A percentile compares a stretch with the other conserved stretches of the same genome.
Conservation (phyloP, 2,797 vertebrate species). For the Tolypeutes matacus region DNA sequence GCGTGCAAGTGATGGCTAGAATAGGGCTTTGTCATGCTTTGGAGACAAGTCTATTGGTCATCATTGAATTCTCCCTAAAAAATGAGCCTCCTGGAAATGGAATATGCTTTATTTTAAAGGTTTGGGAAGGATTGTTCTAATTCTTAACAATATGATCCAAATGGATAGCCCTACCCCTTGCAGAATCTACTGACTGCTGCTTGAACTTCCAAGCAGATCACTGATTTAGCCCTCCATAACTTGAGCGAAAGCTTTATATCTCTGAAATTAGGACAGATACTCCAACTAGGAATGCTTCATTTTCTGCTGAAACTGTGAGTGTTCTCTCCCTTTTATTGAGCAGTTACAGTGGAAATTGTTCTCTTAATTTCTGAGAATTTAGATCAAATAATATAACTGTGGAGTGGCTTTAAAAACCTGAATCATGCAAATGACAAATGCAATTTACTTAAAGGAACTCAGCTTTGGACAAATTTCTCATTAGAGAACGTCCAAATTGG, state of each 20-base stretch:
- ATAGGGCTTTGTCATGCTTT: neutral
- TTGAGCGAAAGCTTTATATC: neutral
- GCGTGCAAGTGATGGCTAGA: neutral
- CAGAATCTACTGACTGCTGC: neutral
- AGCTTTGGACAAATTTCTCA: neutral
- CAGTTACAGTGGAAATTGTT: constrained; percentile 46
- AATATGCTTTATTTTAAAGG: neutral
- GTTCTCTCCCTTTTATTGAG: neutral
- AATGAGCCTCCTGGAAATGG: neutral
- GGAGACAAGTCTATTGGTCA: neutral
- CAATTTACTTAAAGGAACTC: constrained; percentile 15
- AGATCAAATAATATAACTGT: constrained; percentile 47
- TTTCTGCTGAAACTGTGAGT: neutral
- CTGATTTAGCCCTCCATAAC: neutral
- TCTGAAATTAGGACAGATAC: neutral
- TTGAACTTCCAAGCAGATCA: neutral
- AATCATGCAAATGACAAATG: constrained; percentile 37
- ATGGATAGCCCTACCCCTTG: neutral
- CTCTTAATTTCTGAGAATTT: constrained; percentile 62
- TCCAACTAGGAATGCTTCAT: neutral
- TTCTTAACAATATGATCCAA: neutral
- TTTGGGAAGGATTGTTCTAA: neutral
- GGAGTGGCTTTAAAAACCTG: neutral
- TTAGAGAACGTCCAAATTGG: neutral
- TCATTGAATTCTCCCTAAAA: neutral